Evolutionary conservation across 2,113 vertebrate genomes (phyloP).

Genomic region (Papio anubis): DNA sequence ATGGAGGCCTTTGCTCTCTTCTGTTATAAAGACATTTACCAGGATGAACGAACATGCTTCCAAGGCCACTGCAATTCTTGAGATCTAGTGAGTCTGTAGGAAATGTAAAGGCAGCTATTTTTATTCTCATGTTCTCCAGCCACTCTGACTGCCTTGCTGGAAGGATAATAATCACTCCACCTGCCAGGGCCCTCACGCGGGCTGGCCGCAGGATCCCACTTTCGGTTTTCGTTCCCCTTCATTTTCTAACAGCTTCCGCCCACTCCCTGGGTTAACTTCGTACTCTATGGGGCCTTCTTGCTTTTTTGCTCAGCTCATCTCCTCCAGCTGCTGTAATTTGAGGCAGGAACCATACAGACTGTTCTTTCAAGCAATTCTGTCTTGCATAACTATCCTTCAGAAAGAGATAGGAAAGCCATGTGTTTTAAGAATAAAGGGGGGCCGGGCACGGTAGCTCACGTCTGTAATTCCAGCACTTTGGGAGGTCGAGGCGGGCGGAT

Average conservation of each 20-base stretch:
- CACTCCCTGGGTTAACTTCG: slow-evolving; percentile 65
- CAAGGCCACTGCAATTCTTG: neutral
- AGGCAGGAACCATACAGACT: slow-evolving; percentile 57
- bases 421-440: neutral
- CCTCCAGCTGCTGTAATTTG: slow-evolving; percentile 75
- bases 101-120: slow-evolving; percentile 39
- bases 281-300: slow-evolving; percentile 60
- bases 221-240: neutral
- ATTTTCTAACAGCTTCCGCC: slow-evolving; percentile 65
- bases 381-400: slow-evolving; percentile 66
- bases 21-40: neutral
- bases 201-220: neutral
- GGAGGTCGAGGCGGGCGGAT: too few relatives aligned
- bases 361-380: slow-evolving; percentile 52
- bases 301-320: slow-evolving; percentile 63
- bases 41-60: neutral
- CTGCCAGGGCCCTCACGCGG: neutral
- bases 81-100: neutral
- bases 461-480: too few relatives aligned
- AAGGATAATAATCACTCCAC: neutral
- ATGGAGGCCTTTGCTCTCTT: neutral
- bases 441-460: too few relatives aligned
- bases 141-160: neutral
- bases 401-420: neutral
- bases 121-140: neutral